Percentiles rank a stretch among this genome's conserved stretches.
Evolutionary conservation across 2,797 vertebrate genomes (phyloP).

Genomic region (Nyctalus aviator): DNA sequence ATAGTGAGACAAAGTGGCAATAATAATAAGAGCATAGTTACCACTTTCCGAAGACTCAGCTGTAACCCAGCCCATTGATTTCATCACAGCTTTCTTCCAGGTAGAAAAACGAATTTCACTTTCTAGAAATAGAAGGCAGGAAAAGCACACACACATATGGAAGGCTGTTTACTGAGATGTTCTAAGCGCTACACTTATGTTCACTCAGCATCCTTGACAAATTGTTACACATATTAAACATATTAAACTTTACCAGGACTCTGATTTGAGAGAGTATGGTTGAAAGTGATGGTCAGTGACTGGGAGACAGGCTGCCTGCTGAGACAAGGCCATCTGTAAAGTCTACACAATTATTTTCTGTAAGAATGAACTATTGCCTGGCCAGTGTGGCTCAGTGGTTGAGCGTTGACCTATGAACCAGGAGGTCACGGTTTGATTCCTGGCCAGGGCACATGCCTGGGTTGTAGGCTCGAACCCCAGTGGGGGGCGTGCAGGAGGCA

Average conservation of each 20-base stretch:
- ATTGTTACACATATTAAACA: background rate
- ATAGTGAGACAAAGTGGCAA: slow-evolving; percentile 26
- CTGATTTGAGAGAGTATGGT: background rate
- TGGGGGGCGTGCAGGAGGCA: too few relatives aligned
- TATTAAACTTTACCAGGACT: background rate
- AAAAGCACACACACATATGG: slow-evolving; percentile 21
- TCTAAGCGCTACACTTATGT: background rate
- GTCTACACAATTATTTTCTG: background rate
- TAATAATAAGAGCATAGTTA: slow-evolving; percentile 72
- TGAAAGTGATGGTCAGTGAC: background rate
- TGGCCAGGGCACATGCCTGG: too few relatives aligned
- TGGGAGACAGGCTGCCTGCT: background rate
- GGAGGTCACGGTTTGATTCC: too few relatives aligned
- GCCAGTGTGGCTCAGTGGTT: too few relatives aligned
- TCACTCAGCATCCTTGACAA: slow-evolving; percentile 9
- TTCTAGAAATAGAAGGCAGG: slow-evolving; percentile 88
- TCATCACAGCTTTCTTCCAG: slow-evolving; percentile 98
- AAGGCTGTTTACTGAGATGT: background rate
- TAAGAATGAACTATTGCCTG: background rate
- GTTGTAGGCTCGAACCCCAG: too few relatives aligned
- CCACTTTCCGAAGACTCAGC: slow-evolving; percentile 89
- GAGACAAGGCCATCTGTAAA: background rate
- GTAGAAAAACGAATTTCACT: slow-evolving; percentile 96
- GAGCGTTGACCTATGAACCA: too few relatives aligned
- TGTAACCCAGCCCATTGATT: slow-evolving; percentile 96